Percentiles rank a stretch among this genome's conserved stretches.
These are phyloP conservation scores for Clarias batrachus DNA, from an alignment of 2,113 vertebrate species.

Conservation along the genomic window DNA sequence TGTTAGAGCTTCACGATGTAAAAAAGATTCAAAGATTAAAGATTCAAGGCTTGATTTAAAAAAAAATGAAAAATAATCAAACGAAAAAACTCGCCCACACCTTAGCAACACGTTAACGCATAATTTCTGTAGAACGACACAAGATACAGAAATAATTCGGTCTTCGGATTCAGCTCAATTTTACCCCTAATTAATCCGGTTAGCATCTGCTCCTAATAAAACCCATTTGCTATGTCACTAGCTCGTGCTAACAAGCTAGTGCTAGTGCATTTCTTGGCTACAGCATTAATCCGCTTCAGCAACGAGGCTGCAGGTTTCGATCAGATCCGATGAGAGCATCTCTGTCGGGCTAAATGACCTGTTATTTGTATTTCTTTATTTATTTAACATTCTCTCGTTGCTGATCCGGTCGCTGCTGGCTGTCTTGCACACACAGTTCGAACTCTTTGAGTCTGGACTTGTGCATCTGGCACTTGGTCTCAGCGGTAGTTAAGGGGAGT, in stretches of 20 bases:
- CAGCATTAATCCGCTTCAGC: neutral
- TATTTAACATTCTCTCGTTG: neutral
- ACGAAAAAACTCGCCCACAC: too few species aligned
- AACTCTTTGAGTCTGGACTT: neutral
- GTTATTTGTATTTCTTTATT: neutral
- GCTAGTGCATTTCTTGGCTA: neutral
- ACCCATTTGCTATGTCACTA: neutral
- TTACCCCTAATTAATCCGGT: neutral
- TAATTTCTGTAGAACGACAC: too few species aligned
- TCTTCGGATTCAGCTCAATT: neutral
- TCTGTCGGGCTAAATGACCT: neutral
- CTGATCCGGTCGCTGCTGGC: neutral
- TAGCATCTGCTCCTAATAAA: neutral
- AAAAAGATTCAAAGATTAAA: neutral
- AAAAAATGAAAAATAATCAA: too few species aligned
- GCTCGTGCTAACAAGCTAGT: neutral
- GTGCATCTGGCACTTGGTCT: neutral
- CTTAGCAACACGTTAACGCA: too few species aligned
- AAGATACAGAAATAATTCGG: neutral
- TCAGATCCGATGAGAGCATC: neutral
- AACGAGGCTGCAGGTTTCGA: neutral
- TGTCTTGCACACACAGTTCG: neutral
- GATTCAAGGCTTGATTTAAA: too few species aligned
- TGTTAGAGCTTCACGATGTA: neutral
- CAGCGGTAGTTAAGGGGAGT: slow-evolving; percentile 10